Evolutionary conservation across 2,888 invertebrate genomes (phyloP).

Genomic region (Catonia carolina): DNA sequence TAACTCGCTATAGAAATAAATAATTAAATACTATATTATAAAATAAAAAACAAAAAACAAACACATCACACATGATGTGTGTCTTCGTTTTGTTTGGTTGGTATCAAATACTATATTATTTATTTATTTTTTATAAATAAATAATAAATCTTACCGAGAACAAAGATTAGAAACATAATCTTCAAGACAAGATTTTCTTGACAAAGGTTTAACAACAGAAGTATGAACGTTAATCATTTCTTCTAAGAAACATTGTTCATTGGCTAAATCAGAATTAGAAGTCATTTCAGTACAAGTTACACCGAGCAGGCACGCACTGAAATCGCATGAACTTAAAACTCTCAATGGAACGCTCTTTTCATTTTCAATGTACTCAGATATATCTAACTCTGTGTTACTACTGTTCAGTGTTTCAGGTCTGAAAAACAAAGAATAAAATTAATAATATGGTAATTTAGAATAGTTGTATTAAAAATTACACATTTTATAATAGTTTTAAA

Average conservation of each 20-base stretch:
- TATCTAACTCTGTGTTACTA: constrained; percentile 10
- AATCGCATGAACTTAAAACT: constrained; percentile 27
- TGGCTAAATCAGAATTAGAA: constrained; percentile 43
- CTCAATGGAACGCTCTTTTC: constrained; percentile 16
- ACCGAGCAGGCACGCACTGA: constrained; percentile 24
- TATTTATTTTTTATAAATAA: no score
- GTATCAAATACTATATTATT: no score
- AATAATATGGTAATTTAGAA: background rate
- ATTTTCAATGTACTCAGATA: constrained; percentile 4
- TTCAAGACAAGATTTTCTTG: constrained; percentile 36
- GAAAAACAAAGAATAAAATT: background rate
- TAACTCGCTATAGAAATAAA: no score
- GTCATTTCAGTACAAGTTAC: constrained; percentile 3
- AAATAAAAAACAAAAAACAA: no score
- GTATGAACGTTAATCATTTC: constrained; percentile 58
- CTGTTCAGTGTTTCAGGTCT: constrained; percentile 17
- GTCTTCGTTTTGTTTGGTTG: no score
- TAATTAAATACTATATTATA: no score
- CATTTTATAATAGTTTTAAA: background rate
- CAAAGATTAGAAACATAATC: constrained; percentile 30
- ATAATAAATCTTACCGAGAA: constrained; percentile 14
- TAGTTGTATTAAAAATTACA: background rate
- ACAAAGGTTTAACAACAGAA: constrained; percentile 46
- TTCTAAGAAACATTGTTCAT: constrained; percentile 64
- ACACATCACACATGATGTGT: no score